Evolutionary conservation across 2,113 vertebrate species (phyloP).

Genomic region (Rhizomys pruinosus): DNA sequence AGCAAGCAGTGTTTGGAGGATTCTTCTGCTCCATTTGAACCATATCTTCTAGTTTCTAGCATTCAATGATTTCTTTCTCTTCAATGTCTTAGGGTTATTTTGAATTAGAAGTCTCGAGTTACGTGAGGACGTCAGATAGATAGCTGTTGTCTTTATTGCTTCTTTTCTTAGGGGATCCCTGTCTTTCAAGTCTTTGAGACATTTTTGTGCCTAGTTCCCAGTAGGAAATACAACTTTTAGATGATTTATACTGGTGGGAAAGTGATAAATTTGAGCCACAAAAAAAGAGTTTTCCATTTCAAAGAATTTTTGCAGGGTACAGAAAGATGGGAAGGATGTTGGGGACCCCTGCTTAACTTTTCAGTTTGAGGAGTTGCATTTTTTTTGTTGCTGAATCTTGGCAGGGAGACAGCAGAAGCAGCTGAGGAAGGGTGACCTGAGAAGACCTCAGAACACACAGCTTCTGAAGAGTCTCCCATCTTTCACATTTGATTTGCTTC

Average conservation of each 20-base stretch:
- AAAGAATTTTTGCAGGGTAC: not conserved
- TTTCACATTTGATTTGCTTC: constrained; percentile 40
- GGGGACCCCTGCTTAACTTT: not conserved
- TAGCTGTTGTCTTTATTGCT: not conserved
- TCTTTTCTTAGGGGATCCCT: not conserved
- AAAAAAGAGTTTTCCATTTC: not conserved
- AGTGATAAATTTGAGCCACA: constrained; percentile 5
- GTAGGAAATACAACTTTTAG: constrained; percentile 1
- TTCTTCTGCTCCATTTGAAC: constrained; percentile 10
- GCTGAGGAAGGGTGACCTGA: not conserved
- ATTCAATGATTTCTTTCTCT: constrained; percentile 37
- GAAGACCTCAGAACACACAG: not conserved
- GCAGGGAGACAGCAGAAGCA: not conserved
- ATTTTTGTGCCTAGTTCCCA: not conserved
- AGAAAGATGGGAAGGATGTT: constrained; percentile 22
- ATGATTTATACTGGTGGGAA: constrained; percentile 5
- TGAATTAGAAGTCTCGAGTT: constrained; percentile 34
- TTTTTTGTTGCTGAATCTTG: constrained; percentile 41
- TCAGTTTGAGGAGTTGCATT: not conserved
- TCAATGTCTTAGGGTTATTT: not conserved
- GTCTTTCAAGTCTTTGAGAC: not conserved
- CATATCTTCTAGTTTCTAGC: not conserved
- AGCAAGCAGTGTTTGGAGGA: not conserved
- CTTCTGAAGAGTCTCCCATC: constrained; percentile 3
- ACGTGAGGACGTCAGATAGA: not conserved